Evolutionary conservation across 2,888 invertebrate species (phyloP).

Genomic region (Dorcus hopei): DNA sequence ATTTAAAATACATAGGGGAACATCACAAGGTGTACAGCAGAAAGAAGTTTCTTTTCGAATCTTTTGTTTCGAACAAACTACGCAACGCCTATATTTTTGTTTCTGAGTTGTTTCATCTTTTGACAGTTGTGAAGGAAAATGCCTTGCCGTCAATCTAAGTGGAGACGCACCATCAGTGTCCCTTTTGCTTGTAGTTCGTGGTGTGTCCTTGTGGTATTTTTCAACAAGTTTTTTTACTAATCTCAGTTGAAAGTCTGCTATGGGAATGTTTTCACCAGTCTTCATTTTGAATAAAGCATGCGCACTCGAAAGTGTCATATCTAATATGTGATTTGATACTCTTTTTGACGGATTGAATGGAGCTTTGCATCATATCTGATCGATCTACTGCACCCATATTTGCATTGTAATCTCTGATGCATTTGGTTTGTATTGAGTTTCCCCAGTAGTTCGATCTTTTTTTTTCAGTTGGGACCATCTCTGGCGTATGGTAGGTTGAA

Average conservation of each 20-base stretch:
- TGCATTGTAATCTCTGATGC: constrained; percentile 32
- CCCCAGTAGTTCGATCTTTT: constrained; percentile 13
- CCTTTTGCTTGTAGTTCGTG: neutral
- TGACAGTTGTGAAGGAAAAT: neutral
- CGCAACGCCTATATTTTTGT: no score
- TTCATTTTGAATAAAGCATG: constrained; percentile 13
- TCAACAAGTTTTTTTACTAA: constrained; percentile 1
- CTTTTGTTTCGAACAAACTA: no score
- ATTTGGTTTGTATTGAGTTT: constrained; percentile 28
- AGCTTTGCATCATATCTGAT: constrained; percentile 7
- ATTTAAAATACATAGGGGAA: no score
- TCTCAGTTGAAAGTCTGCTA: constrained; percentile 6
- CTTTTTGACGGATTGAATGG: constrained; percentile 4
- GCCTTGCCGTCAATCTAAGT: neutral
- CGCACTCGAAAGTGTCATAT: constrained; percentile 12
- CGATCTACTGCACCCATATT: constrained; percentile 32
- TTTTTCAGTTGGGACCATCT: constrained; percentile 19
- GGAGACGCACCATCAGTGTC: neutral
- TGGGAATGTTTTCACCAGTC: constrained; percentile 5
- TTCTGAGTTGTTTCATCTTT: neutral
- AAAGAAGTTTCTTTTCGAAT: no score
- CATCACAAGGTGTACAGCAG: no score
- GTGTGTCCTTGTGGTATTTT: neutral
- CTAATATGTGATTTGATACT: constrained; percentile 8
- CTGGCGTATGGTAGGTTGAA: constrained; percentile 23